Percentiles rank a stretch among this genome's conserved stretches.
Conservation (phyloP, 2,113 vertebrate species). For the Tetrao urogallus region DNA sequence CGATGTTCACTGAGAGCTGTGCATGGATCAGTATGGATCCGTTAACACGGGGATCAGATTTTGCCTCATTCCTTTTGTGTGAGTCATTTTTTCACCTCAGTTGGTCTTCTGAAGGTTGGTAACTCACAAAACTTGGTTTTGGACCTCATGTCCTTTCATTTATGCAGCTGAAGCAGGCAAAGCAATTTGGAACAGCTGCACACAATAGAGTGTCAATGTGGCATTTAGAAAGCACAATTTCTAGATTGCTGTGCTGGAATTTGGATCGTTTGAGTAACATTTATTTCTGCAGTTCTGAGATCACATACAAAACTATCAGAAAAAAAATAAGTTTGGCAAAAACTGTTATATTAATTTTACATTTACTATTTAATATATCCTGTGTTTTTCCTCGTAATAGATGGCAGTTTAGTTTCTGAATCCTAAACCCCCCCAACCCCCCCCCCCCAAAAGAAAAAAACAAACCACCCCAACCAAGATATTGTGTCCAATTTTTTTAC, state of each 20-base stretch:
- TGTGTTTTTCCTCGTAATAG: constrained; percentile 17
- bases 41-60: neutral
- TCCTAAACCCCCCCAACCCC: neutral
- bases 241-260: neutral
- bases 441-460: neutral
- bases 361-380: constrained; percentile 3
- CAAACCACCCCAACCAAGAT: neutral
- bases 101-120: neutral
- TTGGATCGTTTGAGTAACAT: neutral
- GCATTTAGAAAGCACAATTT: neutral
- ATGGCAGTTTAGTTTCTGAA: constrained; percentile 42
- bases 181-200: neutral
- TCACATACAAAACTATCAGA: neutral
- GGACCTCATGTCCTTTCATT: neutral
- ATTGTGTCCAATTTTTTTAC: neutral
- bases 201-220: neutral
- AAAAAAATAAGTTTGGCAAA: neutral
- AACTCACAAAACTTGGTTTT: neutral
- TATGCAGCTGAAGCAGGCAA: neutral
- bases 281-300: neutral
- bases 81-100: neutral
- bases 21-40: neutral
- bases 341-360: constrained; percentile 8
- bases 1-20: accelerated
- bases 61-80: neutral